phyloP scores from a whole-genome alignment of 2,888 invertebrate genomes.

The Aleiodes testaceus region DNA sequence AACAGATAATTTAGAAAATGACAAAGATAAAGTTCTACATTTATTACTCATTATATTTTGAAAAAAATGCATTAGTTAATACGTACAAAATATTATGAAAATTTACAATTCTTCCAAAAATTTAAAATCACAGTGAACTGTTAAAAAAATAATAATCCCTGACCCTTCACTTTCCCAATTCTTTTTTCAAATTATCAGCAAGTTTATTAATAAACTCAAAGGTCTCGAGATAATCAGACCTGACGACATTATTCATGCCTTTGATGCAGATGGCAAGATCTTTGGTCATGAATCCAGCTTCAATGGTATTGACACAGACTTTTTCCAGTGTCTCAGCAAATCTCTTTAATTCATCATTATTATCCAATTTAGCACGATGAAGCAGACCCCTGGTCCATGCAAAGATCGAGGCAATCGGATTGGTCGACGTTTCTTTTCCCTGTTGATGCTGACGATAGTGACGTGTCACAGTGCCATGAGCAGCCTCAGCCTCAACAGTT shows the following conservation, averaged over 20 bases:
- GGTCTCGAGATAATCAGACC: constrained; percentile 94
- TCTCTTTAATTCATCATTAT: constrained; percentile 82
- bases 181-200: constrained; percentile 88
- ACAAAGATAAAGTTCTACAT: too few relatives aligned
- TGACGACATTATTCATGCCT: constrained; percentile 85
- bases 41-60: too few relatives aligned
- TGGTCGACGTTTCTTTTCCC: constrained; percentile 98
- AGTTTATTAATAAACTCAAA: constrained; percentile 97
- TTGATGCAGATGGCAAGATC: constrained; percentile 99
- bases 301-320: constrained; percentile 96
- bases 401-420: constrained; percentile 99
- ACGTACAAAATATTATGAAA: too few relatives aligned
- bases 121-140: not conserved
- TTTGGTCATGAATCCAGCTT: constrained; percentile 96
- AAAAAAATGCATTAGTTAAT: too few relatives aligned
- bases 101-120: not conserved
- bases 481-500: constrained; percentile 98
- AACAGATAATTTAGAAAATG: too few relatives aligned
- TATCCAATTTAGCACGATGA: constrained; percentile 95
- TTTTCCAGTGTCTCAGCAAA: constrained; percentile 92
- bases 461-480: constrained; percentile 96
- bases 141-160: not conserved
- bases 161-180: constrained; percentile 76
- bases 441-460: constrained; percentile 92
- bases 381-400: constrained; percentile 97